Evolutionary conservation across 1,140 invertebrate genomes (phyloP).

Genomic region (Lucilia cuprina): DNA sequence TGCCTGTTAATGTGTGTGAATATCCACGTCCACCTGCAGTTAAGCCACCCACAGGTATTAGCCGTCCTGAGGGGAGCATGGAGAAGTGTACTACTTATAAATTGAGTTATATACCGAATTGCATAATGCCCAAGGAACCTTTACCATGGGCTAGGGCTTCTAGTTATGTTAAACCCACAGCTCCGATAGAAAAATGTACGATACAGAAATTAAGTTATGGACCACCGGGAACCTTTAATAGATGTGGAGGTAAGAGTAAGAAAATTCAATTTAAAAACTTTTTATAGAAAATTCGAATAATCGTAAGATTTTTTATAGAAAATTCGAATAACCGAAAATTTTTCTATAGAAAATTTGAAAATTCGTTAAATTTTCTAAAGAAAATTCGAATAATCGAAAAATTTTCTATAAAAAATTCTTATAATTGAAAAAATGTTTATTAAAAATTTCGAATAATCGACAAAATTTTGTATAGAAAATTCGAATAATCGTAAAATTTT

Average conservation of each 20-base stretch:
- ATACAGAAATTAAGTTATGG: constrained; percentile 70
- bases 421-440: no score
- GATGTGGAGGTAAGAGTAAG: constrained; percentile 50
- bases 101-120: constrained; percentile 67
- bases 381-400: no score
- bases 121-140: constrained; percentile 62
- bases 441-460: no score
- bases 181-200: constrained; percentile 63
- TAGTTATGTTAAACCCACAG: constrained; percentile 62
- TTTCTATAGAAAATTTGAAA: no score
- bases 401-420: no score
- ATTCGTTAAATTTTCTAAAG: no score
- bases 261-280: no score
- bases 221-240: constrained; percentile 60
- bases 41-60: constrained; percentile 48
- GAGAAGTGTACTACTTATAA: constrained; percentile 66
- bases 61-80: constrained; percentile 59
- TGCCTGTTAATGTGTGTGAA: constrained; percentile 63
- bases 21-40: constrained; percentile 46
- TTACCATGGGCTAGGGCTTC: constrained; percentile 64
- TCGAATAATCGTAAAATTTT: no score
- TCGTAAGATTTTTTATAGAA: no score
- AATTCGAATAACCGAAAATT: no score
- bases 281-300: no score
- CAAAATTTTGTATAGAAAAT: no score